These are phyloP conservation scores for Stegastes partitus DNA, from an alignment of 2,113 vertebrate species.

Conservation along the genomic window DNA sequence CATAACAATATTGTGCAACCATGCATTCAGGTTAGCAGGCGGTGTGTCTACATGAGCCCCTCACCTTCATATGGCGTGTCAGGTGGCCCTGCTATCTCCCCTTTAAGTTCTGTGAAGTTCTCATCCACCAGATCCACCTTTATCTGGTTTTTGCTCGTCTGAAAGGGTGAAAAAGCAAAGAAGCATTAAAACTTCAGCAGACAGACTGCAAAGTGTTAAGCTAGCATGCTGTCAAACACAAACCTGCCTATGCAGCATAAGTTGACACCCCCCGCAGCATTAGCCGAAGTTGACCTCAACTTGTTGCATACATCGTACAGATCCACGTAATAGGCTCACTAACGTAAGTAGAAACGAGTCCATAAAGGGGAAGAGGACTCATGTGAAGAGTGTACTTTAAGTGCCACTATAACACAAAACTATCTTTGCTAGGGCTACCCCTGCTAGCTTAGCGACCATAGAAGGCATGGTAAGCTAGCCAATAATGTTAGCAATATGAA, in stretches of 20 bases:
- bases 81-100: conserved; percentile 98
- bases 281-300: conserved; percentile 62
- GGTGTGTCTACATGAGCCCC: conserved; percentile 52
- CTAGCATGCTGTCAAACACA: conserved; percentile 55
- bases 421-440: conserved; percentile 46
- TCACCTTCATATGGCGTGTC: conserved; percentile 99
- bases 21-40: conserved; percentile 12
- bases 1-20: neutral
- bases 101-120: conserved; percentile 99
- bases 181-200: conserved; percentile 10
- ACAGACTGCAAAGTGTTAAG: conserved; percentile 37
- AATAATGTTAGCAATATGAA: conserved; percentile 1
- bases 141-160: conserved; percentile 99
- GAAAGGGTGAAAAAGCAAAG: conserved; percentile 61
- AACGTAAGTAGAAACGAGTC: neutral
- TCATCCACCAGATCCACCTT: conserved; percentile 99
- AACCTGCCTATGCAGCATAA: conserved; percentile 67
- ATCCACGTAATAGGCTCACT: neutral
- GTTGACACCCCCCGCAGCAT: conserved; percentile 44
- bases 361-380: neutral
- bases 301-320: conserved; percentile 52
- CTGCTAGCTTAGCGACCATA: conserved; percentile 50
- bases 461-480: conserved; percentile 16
- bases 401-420: neutral
- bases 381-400: neutral